These are phyloP conservation scores for Myripristis jacobus DNA, from an alignment of 2,797 vertebrate genomes.

Conservation along the genomic window DNA sequence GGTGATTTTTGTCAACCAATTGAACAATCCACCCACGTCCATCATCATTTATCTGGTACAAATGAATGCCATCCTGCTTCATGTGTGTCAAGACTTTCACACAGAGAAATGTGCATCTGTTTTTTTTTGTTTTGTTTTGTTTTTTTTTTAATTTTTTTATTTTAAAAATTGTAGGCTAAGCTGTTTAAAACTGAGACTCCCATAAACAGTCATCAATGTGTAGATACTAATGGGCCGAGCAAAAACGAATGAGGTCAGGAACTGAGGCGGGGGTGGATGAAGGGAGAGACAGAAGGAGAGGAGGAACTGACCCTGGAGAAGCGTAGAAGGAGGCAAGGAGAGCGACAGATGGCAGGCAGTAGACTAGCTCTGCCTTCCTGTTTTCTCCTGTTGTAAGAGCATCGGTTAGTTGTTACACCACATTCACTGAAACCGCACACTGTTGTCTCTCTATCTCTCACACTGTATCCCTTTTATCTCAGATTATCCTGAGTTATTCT, in stretches of 20 bases:
- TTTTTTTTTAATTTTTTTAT: no score
- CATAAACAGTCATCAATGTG: neutral
- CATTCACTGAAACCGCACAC: slow-evolving; percentile 8
- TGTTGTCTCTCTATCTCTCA: neutral
- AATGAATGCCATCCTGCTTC: neutral
- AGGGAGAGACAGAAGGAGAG: slow-evolving; percentile 15
- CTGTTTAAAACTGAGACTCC: no score
- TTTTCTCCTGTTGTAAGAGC: slow-evolving; percentile 43
- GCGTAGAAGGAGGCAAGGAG: slow-evolving; percentile 24
- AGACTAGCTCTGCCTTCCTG: slow-evolving; percentile 50
- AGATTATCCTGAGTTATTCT: slow-evolving; percentile 7
- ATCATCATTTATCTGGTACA: neutral
- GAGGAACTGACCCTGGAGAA: slow-evolving; percentile 22
- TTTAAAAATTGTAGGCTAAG: no score
- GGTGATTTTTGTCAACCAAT: neutral
- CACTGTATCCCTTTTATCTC: neutral
- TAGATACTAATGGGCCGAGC: neutral
- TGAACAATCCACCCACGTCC: neutral
- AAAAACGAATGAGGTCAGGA: slow-evolving; percentile 15
- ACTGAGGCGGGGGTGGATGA: slow-evolving; percentile 1
- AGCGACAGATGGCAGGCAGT: slow-evolving; percentile 70
- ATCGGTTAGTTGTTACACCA: slow-evolving; percentile 19
- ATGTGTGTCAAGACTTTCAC: neutral
- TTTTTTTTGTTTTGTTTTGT: no score
- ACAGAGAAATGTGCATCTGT: neutral